A percentile compares a stretch with the other conserved stretches of the same genome.
These are phyloP conservation scores for Cataglyphis cursor DNA, from an alignment of 2,888 invertebrate species.

Conservation along the genomic window DNA sequence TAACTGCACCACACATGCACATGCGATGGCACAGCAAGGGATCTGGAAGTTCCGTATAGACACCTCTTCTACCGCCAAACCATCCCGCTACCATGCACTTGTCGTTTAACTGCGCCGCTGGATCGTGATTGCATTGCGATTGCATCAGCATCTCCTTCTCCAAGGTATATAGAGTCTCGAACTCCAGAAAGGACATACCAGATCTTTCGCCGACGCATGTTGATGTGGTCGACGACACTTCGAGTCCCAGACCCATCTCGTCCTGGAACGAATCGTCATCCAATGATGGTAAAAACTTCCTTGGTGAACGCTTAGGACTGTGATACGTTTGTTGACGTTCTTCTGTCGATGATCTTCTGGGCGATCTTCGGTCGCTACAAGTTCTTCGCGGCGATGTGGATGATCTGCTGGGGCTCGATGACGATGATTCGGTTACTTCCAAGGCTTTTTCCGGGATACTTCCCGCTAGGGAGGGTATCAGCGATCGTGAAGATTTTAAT, in stretches of 20 bases:
- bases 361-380: slow-evolving; percentile 64
- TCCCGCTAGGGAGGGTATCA: slow-evolving; percentile 48
- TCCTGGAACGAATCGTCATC: slow-evolving; percentile 72
- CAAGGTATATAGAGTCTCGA: slow-evolving; percentile 81
- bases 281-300: slow-evolving; percentile 63
- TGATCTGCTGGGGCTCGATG: slow-evolving; percentile 60
- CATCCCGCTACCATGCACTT: slow-evolving; percentile 78
- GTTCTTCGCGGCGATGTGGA: slow-evolving; percentile 62
- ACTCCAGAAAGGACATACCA: slow-evolving; percentile 81
- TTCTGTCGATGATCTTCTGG: slow-evolving; percentile 69
- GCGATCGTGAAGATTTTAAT: slow-evolving; percentile 72
- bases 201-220: slow-evolving; percentile 59
- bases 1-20: slow-evolving; percentile 62
- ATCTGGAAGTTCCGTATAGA: slow-evolving; percentile 82
- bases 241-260: slow-evolving; percentile 79
- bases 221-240: slow-evolving; percentile 58
- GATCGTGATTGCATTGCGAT: slow-evolving; percentile 71
- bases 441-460: slow-evolving; percentile 38
- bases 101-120: slow-evolving; percentile 76
- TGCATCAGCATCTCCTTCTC: slow-evolving; percentile 80
- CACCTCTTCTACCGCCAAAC: slow-evolving; percentile 77
- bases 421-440: slow-evolving; percentile 53
- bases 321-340: slow-evolving; percentile 58
- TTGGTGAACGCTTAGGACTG: slow-evolving; percentile 69
- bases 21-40: slow-evolving; percentile 71